A percentile compares a stretch with the other conserved stretches of the same genome.
Evolutionary conservation across 2,888 invertebrate genomes (phyloP).

Genomic region (Oligia fasciuncula): DNA sequence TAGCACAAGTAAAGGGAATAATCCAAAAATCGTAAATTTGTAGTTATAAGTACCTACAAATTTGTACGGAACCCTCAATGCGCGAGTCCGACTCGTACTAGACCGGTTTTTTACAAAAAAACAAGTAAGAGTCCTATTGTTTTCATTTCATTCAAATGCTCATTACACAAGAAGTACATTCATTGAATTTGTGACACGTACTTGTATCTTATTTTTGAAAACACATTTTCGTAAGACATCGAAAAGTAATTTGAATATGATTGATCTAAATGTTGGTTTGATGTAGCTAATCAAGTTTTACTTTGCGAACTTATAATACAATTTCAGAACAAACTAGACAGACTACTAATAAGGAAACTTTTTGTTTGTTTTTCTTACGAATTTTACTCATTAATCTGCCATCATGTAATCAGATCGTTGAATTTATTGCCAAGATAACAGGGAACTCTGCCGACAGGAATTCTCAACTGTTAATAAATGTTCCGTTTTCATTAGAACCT

Average conservation of each 20-base stretch:
- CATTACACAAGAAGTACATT: conserved; percentile 9
- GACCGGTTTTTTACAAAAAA: conserved; percentile 7
- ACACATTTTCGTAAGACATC: conserved; percentile 12
- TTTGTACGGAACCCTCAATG: no score
- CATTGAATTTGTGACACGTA: conserved; percentile 6
- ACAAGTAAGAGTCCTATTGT: conserved; percentile 9
- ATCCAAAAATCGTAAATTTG: no score
- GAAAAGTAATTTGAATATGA: conserved; percentile 38
- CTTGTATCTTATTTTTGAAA: conserved; percentile 1
- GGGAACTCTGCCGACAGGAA: conserved; percentile 74
- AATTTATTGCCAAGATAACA: conserved; percentile 80
- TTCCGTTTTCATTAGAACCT: conserved; percentile 73
- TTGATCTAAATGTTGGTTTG: conserved; percentile 48
- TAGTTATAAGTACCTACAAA: no score
- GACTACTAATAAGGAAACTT: conserved; percentile 69
- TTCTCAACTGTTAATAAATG: conserved; percentile 75
- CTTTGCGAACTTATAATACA: conserved; percentile 54
- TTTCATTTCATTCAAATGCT: conserved; percentile 33
- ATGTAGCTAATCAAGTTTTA: conserved; percentile 50
- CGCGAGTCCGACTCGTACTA: no score
- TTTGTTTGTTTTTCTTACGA: conserved; percentile 77
- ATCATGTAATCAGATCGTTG: conserved; percentile 72
- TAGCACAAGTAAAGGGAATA: no score
- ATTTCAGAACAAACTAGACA: conserved; percentile 68
- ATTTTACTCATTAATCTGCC: conserved; percentile 81